Conservation (phyloP, 2,113 vertebrate genomes). For the Amblyornis subalaris region DNA sequence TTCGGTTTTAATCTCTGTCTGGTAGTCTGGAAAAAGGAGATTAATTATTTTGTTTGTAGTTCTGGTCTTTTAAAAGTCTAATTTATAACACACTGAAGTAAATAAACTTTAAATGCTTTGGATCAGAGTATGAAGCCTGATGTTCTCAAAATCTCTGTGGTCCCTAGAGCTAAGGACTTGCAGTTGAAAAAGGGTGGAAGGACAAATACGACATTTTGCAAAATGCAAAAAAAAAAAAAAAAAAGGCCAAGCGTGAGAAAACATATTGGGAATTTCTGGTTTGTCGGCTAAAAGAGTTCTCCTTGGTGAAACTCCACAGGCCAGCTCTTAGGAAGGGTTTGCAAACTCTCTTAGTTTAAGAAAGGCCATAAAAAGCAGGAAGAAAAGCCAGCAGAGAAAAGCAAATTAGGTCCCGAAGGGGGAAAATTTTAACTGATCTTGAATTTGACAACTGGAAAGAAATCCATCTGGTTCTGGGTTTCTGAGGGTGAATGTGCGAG, state of each 20-base stretch:
- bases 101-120: background rate
- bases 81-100: background rate
- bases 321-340: background rate
- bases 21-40: background rate
- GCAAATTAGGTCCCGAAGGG: background rate
- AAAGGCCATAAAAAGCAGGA: slow-evolving; percentile 14
- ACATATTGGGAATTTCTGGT: background rate
- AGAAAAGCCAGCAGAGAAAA: background rate
- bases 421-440: background rate
- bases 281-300: background rate
- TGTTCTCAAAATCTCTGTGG: background rate
- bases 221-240: background rate
- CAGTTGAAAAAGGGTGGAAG: background rate
- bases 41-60: background rate
- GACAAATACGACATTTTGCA: background rate
- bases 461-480: slow-evolving; percentile 6
- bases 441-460: background rate
- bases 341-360: background rate
- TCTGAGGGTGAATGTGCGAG: background rate
- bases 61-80: background rate
- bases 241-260: background rate
- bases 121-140: background rate
- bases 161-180: background rate
- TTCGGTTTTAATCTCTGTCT: background rate
- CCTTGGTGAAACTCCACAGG: background rate